These are phyloP conservation scores for Erythrolamprus reginae DNA, from an alignment of 2,113 vertebrate genomes.

Conservation along the genomic window DNA sequence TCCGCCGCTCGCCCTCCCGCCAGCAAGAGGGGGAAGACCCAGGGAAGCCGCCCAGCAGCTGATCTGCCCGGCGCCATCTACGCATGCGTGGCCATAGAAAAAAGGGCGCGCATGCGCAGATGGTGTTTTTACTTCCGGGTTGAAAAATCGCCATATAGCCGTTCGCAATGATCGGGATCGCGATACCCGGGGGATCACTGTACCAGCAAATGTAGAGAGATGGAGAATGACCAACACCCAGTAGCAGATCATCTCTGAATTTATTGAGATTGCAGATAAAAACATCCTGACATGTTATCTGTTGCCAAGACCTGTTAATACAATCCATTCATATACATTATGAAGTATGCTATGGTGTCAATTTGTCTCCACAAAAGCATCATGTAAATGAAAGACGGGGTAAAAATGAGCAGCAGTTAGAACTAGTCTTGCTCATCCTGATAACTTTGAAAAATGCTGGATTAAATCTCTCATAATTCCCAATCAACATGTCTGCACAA, in stretches of 20 bases:
- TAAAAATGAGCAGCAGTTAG: neutral
- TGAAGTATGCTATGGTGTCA: neutral
- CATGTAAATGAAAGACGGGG: neutral
- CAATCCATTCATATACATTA: neutral
- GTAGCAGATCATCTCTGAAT: neutral
- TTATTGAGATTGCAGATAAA: neutral
- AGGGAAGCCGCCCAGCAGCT: too few relatives aligned
- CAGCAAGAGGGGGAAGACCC: too few relatives aligned
- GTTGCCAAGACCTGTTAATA: neutral
- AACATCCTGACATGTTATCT: neutral
- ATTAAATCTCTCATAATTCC: neutral
- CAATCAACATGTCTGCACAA: neutral
- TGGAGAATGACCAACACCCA: conserved; percentile 6
- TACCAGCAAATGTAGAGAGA: conserved; percentile 33
- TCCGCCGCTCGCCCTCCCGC: too few relatives aligned
- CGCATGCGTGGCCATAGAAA: too few relatives aligned
- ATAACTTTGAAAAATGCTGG: neutral
- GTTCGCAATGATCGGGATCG: too few relatives aligned
- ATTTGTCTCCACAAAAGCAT: neutral
- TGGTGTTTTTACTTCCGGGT: too few relatives aligned
- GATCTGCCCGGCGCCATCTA: too few relatives aligned
- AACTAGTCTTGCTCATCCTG: neutral
- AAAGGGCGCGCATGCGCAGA: too few relatives aligned
- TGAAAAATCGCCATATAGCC: too few relatives aligned
- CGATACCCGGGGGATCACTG: too few relatives aligned